Base-by-base conservation (phyloP, 2,113 vertebrate species). In the Struthio camelus region DNA sequence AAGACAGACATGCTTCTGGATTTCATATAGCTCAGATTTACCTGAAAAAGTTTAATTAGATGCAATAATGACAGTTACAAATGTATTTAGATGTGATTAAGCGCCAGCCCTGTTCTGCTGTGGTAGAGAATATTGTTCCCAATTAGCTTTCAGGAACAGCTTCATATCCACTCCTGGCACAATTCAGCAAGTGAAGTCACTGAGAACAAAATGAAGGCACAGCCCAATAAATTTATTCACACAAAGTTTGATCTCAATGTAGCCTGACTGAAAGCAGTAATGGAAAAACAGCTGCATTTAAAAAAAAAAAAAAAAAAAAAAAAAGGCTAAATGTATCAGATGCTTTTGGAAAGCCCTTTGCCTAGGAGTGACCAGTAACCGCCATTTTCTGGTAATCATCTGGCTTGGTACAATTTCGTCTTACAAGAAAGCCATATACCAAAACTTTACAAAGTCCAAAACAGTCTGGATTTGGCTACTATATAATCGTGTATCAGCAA, bases 181-280 rank as follows among this genome's bases (percentile, higher is more conserved):
- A 79, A 66, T 22, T 34, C 71, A 64, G 53, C 69, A 9, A 5
- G 8, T 75, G 61, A 0, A 34, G 32, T 9, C 75, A 22, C n/a
- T 4, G 61, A 17, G 54, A 69, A 23, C 72, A 80, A 87, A 66
- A 58, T 14, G 71, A 73, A 65, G 54, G 59, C 36, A 2, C 40
- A 22, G 15, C 8, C 78, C 67, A 36, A 15, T 22, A 6, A 0
- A 1, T n/a, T n/a, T 3, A 54, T 18, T 32, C 40, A 1, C 2
- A 4, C 11, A 5, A 50, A 54, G 56, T 22, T 4, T 7, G 13
- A 67, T 32, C 66, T 40, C 42, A 14, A 1, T 1, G 36, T 1
- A 3, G 44, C 30, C 14, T 9, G 15, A 54, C 24, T 50, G 46
- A 51, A 59, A 54, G 19, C 79, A 77, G 51, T 58, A 66, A 56